Percentiles rank a stretch among this genome's conserved stretches.
Evolutionary conservation across 2,797 vertebrate species (phyloP).

Genomic region (Ptychadena robeensis): DNA sequence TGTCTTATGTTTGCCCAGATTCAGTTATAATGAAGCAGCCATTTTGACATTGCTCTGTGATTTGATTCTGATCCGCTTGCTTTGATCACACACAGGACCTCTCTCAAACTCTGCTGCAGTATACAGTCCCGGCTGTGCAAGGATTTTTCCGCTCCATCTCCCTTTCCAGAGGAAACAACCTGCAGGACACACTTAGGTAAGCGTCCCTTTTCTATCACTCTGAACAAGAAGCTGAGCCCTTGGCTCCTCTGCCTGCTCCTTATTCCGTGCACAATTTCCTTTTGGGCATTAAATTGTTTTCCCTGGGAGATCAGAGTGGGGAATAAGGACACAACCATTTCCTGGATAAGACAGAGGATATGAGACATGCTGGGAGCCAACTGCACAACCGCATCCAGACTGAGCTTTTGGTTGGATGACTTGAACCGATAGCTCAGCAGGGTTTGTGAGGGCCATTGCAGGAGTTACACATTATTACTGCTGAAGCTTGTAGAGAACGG

Average conservation of each 20-base stretch:
- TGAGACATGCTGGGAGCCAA: slow-evolving; percentile 19
- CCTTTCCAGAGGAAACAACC: slow-evolving; percentile 94
- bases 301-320: slow-evolving; percentile 34
- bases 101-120: slow-evolving; percentile 92
- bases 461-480: no score
- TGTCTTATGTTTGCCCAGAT: not conserved
- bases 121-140: slow-evolving; percentile 98
- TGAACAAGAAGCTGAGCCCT: not conserved
- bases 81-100: slow-evolving; percentile 79
- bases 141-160: slow-evolving; percentile 98
- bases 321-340: slow-evolving; percentile 38
- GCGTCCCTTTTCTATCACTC: not conserved
- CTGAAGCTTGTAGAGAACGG: no score
- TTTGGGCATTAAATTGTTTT: not conserved
- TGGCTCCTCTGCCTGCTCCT: not conserved
- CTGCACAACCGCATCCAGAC: not conserved
- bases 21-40: not conserved
- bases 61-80: not conserved
- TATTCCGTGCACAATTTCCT: not conserved
- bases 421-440: not conserved
- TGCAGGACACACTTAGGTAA: slow-evolving; percentile 96
- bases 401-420: not conserved
- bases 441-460: not conserved
- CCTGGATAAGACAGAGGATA: slow-evolving; percentile 53
- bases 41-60: not conserved